phyloP scores from a whole-genome alignment of 2,888 invertebrate species.

The Rhodophaea formosa region DNA sequence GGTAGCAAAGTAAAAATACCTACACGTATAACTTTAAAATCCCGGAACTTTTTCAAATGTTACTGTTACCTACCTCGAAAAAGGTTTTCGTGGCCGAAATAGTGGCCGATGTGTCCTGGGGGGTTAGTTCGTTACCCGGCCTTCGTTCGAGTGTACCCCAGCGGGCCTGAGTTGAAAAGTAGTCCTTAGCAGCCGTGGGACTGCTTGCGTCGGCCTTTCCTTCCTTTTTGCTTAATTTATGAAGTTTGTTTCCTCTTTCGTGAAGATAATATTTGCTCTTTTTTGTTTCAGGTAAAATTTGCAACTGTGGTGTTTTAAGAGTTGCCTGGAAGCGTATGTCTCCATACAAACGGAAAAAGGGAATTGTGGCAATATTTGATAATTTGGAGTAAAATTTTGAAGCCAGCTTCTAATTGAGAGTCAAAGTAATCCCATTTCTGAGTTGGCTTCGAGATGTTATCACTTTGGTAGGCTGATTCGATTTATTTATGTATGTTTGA shows the following conservation, averaged over 20 bases:
- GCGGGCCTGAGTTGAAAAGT: neutral
- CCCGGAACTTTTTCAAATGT: neutral
- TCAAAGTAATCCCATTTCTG: no score
- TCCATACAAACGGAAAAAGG: no score
- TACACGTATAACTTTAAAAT: no score
- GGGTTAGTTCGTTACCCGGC: constrained; percentile 8
- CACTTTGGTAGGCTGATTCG: no score
- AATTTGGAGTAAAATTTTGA: no score
- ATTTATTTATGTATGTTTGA: no score
- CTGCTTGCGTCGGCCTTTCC: neutral
- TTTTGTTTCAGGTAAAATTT: neutral
- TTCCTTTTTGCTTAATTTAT: neutral
- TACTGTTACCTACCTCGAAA: neutral
- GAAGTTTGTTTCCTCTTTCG: neutral
- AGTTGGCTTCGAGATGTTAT: no score
- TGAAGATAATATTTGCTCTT: neutral
- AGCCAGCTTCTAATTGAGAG: no score
- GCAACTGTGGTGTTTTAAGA: no score
- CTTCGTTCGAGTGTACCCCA: constrained; percentile 1
- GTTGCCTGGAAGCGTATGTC: no score
- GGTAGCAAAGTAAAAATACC: no score
- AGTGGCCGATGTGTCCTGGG: neutral
- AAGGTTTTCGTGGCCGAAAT: neutral
- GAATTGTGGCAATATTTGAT: no score
- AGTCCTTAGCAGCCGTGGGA: neutral